Conservation (phyloP, 2,113 vertebrate genomes). For the Xyliphius kryptos region DNA sequence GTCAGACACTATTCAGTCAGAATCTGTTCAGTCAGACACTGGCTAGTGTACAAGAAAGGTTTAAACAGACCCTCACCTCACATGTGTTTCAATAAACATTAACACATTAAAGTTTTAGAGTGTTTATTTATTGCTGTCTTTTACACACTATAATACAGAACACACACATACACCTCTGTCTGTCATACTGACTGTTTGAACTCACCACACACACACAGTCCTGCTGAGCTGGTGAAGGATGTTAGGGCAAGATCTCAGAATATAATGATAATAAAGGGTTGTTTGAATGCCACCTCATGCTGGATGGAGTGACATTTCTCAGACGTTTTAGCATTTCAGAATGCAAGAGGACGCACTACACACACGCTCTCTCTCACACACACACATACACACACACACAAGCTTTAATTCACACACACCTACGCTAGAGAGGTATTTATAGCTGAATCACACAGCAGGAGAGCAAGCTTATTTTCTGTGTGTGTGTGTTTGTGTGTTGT, state of each 20-base stretch:
- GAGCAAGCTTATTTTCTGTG: not conserved
- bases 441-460: conserved; percentile 3
- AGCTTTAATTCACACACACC: too few species aligned
- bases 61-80: too few species aligned
- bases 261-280: conserved; percentile 29
- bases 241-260: conserved; percentile 32
- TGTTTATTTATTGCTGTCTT: not conserved
- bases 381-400: not conserved
- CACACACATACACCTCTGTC: not conserved
- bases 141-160: not conserved
- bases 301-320: conserved; percentile 28
- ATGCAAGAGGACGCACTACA: not conserved
- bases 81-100: too few species aligned
- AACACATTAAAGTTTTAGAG: not conserved
- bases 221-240: conserved; percentile 38
- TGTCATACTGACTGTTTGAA: not conserved
- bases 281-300: conserved; percentile 27
- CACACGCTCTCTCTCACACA: too few species aligned
- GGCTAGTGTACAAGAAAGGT: too few species aligned
- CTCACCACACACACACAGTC: conserved; percentile 21
- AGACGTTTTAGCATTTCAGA: not conserved
- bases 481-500: too few species aligned
- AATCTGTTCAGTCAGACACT: too few species aligned
- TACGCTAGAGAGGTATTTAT: conserved; percentile 27
- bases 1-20: too few species aligned